Conservation (phyloP, 2,888 invertebrate genomes). For the Lasioglossum marginatum region DNA sequence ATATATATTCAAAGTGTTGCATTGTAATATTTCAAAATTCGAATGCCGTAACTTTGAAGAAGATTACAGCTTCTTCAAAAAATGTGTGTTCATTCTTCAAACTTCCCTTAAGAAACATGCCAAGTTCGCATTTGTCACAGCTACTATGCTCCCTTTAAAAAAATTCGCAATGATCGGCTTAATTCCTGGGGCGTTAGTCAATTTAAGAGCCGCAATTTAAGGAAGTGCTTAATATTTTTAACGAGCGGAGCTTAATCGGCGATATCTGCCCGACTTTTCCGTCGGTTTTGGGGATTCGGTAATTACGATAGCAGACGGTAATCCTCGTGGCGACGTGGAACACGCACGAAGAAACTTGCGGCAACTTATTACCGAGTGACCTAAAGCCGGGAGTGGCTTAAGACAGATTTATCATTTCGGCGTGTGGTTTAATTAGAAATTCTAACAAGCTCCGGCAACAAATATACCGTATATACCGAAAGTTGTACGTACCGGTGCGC, state of each 20-base stretch:
- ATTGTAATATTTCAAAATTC: background rate
- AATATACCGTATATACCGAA: slow-evolving; percentile 53
- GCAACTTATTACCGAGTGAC: slow-evolving; percentile 65
- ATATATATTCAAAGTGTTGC: background rate
- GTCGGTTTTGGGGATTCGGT: background rate
- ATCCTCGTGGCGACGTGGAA: slow-evolving; percentile 45
- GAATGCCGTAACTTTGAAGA: background rate
- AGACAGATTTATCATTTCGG: slow-evolving; percentile 64
- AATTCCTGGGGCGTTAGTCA: background rate
- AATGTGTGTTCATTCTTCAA: background rate
- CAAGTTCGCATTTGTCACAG: background rate
- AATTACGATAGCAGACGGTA: slow-evolving; percentile 58
- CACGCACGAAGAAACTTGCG: slow-evolving; percentile 62
- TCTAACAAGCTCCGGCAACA: slow-evolving; percentile 59
- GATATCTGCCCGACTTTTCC: background rate
- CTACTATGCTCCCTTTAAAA: background rate
- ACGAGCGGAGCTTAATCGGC: background rate
- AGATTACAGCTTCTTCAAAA: background rate
- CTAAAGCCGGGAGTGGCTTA: slow-evolving; percentile 53
- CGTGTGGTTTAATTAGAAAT: slow-evolving; percentile 68
- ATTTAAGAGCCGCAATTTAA: background rate
- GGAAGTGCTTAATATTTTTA: background rate
- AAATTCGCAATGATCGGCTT: background rate
- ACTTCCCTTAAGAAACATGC: background rate
- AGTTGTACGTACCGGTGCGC: slow-evolving; percentile 55